These are phyloP conservation scores for Labroides dimidiatus DNA, from an alignment of 2,797 vertebrate species.

Conservation along the genomic window DNA sequence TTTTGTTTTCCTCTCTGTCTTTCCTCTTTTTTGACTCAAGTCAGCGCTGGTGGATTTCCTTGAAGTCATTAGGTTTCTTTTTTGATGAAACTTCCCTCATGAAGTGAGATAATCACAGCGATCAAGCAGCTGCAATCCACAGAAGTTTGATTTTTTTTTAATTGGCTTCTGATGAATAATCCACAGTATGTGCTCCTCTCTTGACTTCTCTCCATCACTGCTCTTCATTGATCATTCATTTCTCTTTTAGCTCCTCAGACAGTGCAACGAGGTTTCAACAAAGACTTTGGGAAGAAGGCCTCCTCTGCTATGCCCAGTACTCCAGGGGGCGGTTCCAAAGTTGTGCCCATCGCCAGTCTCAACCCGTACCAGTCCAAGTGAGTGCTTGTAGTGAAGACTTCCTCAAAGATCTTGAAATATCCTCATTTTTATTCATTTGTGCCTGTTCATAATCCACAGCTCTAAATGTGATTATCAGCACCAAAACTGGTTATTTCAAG, in stretches of 20 bases:
- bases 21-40: constrained; percentile 9
- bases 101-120: constrained; percentile 61
- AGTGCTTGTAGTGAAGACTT: constrained; percentile 68
- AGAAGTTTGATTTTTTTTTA: constrained; percentile 69
- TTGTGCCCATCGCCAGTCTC: constrained; percentile 95
- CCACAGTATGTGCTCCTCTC: constrained; percentile 50
- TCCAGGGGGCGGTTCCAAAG: constrained; percentile 88
- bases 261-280: constrained; percentile 80
- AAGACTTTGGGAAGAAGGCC: constrained; percentile 84
- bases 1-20: constrained; percentile 47
- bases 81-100: constrained; percentile 43
- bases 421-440: too few species aligned
- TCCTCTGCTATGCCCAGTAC: constrained; percentile 75
- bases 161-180: constrained; percentile 68
- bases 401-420: too few species aligned
- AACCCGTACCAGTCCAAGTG: constrained; percentile 98
- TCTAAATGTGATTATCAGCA: too few species aligned
- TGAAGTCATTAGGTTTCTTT: constrained; percentile 42
- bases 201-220: constrained; percentile 55
- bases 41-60: constrained; percentile 39
- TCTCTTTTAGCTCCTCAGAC: constrained; percentile 50
- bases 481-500: too few species aligned
- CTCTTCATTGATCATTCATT: constrained; percentile 68
- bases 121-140: constrained; percentile 63
- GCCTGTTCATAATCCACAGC: too few species aligned